Evolutionary conservation across 2,888 invertebrate genomes (phyloP).

Genomic region (Eristalis intricaria): DNA sequence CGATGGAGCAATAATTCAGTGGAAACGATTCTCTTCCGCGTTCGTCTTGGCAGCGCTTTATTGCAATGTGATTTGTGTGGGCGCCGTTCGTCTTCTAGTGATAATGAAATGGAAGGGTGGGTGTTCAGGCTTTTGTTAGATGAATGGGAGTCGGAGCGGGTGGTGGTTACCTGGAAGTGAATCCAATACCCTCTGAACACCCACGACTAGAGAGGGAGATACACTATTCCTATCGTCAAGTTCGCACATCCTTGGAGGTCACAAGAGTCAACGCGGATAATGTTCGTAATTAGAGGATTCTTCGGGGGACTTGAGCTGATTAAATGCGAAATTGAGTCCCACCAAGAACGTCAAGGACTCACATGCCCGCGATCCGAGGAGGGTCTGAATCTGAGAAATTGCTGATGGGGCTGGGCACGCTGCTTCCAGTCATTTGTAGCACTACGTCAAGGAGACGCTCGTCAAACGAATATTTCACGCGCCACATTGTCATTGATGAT

Average conservation of each 20-base stretch:
- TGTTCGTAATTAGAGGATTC: neutral
- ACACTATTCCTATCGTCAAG: no score
- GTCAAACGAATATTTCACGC: neutral
- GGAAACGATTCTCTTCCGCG: neutral
- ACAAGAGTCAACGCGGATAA: neutral
- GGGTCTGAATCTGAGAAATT: no score
- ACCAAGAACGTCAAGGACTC: no score
- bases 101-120: no score
- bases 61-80: slow-evolving; percentile 23
- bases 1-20: neutral
- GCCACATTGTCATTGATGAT: neutral
- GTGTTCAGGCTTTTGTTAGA: no score
- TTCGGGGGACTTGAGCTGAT: neutral
- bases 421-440: no score
- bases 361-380: no score
- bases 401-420: no score
- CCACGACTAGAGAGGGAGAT: no score
- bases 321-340: neutral
- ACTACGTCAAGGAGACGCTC: neutral
- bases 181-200: no score
- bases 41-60: neutral
- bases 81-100: neutral
- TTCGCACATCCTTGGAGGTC: no score
- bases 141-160: neutral
- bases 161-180: neutral